Percentiles rank a stretch among this genome's conserved stretches.
phyloP scores from a whole-genome alignment of 2,113 vertebrate genomes.

The Bos indicus region DNA sequence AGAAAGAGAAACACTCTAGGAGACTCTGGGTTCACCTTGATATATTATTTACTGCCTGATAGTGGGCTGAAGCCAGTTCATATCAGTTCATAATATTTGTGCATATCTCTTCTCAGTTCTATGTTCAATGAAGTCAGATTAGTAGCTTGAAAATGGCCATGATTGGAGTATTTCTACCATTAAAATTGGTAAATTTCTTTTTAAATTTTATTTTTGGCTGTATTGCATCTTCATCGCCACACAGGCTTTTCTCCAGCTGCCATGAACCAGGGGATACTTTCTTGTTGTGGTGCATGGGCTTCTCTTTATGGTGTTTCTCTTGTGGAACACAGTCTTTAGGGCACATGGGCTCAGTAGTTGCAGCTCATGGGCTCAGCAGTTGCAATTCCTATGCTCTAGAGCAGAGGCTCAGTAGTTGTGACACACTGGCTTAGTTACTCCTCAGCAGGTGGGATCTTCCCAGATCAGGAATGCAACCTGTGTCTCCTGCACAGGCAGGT shows the following conservation, averaged over 20 bases:
- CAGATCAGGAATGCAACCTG: background rate
- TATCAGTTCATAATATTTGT: background rate
- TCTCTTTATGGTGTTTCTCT: background rate
- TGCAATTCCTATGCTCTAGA: background rate
- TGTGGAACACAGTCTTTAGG: background rate
- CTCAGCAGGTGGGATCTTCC: background rate
- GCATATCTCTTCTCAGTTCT: background rate
- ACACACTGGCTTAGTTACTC: background rate
- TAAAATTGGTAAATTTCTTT: background rate
- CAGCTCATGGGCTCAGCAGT: background rate
- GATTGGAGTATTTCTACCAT: background rate
- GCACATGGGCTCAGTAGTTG: background rate
- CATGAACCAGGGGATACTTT: background rate
- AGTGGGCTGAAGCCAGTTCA: background rate
- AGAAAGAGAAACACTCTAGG: background rate
- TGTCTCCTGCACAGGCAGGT: background rate
- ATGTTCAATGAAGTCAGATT: background rate
- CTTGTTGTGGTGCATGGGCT: background rate
- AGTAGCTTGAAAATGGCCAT: background rate
- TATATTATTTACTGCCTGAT: background rate
- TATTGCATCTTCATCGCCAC: background rate
- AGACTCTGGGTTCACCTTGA: background rate
- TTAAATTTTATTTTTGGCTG: background rate
- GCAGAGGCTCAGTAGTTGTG: background rate
- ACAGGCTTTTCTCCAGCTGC: background rate